These are phyloP conservation scores for Agrotis exclamationis DNA, from an alignment of 2,888 invertebrate species.

Conservation along the genomic window DNA sequence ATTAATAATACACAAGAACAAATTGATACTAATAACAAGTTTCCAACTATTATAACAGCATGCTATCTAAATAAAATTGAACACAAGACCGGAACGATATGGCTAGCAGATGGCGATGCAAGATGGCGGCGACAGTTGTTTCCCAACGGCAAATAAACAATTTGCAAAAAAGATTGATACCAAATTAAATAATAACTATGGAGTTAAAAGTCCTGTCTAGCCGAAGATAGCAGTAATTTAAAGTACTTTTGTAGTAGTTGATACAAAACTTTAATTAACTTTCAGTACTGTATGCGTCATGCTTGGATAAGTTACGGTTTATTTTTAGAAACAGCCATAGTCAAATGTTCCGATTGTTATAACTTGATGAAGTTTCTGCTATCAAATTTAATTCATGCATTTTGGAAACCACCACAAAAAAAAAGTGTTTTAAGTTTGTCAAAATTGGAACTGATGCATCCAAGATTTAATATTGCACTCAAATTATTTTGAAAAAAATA, in stretches of 20 bases:
- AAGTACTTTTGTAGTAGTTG: slow-evolving; percentile 36
- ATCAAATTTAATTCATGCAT: not conserved
- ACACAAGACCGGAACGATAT: slow-evolving; percentile 45
- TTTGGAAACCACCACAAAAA: not conserved
- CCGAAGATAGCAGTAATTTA: slow-evolving; percentile 41
- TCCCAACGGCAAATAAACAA: slow-evolving; percentile 27
- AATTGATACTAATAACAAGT: slow-evolving; percentile 34
- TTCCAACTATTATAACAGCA: slow-evolving; percentile 18
- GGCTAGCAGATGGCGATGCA: slow-evolving; percentile 57
- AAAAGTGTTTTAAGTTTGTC: not conserved
- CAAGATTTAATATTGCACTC: not conserved
- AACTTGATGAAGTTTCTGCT: not conserved
- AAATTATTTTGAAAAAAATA: not conserved
- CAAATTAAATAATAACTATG: slow-evolving; percentile 49
- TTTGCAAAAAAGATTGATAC: slow-evolving; percentile 43
- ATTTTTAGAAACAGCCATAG: slow-evolving; percentile 17
- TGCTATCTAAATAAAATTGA: slow-evolving; percentile 36
- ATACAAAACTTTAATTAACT: slow-evolving; percentile 42
- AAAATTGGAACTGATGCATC: not conserved
- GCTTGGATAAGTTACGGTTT: slow-evolving; percentile 19
- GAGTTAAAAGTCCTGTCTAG: slow-evolving; percentile 20
- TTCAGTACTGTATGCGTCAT: slow-evolving; percentile 29
- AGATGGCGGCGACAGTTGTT: slow-evolving; percentile 62
- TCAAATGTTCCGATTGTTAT: not conserved
- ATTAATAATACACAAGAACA: slow-evolving; percentile 18